Base-by-base conservation (phyloP, 2,888 invertebrate species). In the Drosophila paranaensis region DNA sequence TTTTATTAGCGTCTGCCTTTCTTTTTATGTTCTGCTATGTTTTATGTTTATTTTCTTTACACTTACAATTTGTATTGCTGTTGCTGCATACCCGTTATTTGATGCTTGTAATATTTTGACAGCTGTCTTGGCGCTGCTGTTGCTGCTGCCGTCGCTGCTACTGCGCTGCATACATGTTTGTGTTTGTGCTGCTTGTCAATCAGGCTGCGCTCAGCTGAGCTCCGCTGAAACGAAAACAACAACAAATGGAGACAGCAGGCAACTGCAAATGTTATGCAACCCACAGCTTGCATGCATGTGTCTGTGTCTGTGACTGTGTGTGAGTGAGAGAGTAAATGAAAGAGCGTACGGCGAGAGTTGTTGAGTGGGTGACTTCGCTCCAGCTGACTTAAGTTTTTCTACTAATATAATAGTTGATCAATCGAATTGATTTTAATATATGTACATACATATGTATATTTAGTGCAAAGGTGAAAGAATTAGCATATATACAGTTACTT, bases 21-120 rank as follows among this genome's bases (percentile, higher is more conserved):
- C 74, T 69, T 69, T 72, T 77, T 50, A 61, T 75, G 77, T 77
- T 75, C 16, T 62, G 62, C 69, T 68, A 67, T 71, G 51, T 67
- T 79, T 72, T 66, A 54, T 78, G 73, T 72, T 79, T 74, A 71
- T 79, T 81, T 82, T 69, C 74, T 74, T 87, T 50, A 77, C 76
- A 85, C 80, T 79, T 85, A 71, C 60, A 79, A 58, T 64, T 64
- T 71, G 35, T 70, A 30, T 72, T 54, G 62, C 63, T 56, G 56
- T 57, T 73, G 61, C 60, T 67, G 73, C 68, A 71, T 62, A 50
- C 50, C 64, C 27, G 46, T 60, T 62, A 77, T 69, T 70, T 69
- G 74, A 62, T 74, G 76, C 60, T 65, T 78, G 76, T 74, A 78
- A 77, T 60, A 78, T 78, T 77, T 66, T 30, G 69, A 63, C 77